Evolutionary conservation across 1,140 invertebrate species (phyloP).

Genomic region (Chlorops oryzae): DNA sequence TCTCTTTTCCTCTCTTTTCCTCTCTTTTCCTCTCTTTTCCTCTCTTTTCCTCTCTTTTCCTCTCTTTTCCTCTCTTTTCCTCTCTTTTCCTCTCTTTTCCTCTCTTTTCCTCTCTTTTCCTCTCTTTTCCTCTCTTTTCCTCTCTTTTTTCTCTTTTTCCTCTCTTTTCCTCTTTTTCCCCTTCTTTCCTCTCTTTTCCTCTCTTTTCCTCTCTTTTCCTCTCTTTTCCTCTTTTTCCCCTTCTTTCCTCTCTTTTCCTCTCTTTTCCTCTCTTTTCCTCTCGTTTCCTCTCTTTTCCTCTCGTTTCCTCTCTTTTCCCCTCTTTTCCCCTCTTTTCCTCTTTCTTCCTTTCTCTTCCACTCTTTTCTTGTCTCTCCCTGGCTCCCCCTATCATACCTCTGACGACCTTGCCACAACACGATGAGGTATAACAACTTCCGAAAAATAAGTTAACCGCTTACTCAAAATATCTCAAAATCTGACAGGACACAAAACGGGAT

Average conservation of each 20-base stretch:
- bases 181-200: background rate
- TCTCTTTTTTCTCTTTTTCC: background rate
- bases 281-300: background rate
- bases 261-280: background rate
- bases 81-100: background rate
- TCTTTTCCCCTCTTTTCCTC: background rate
- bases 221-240: background rate
- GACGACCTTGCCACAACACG: no score
- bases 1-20: background rate
- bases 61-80: background rate
- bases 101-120: background rate
- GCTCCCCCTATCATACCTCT: no score
- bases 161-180: background rate
- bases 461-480: no score
- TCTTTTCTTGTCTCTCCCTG: background rate
- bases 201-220: background rate
- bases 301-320: background rate
- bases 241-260: background rate
- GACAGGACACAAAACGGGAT: no score
- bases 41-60: background rate
- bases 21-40: background rate
- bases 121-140: background rate
- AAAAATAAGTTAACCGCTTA: no score
- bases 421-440: no score
- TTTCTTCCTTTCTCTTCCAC: background rate